Conservation (phyloP, 1,140 invertebrate species). For the Limonius californicus region DNA sequence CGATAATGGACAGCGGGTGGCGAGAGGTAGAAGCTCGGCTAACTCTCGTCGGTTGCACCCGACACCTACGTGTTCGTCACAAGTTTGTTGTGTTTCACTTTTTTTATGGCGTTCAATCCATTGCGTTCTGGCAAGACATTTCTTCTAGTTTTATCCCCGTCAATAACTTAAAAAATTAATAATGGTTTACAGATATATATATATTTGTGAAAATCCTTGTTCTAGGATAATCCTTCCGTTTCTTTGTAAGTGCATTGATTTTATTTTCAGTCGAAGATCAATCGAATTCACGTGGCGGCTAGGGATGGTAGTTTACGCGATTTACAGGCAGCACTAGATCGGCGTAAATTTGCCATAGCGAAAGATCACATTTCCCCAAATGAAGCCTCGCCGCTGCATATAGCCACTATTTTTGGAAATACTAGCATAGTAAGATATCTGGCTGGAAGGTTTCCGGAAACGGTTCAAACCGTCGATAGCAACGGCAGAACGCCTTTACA, state of each 20-base stretch:
- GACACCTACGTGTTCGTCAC: no score
- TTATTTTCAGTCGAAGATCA: slow-evolving; percentile 77
- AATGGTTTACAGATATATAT: no score
- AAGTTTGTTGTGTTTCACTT: no score
- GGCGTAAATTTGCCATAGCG: slow-evolving; percentile 86
- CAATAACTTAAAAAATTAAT: no score
- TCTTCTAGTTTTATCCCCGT: no score
- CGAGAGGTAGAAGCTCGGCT: no score
- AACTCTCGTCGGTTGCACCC: no score
- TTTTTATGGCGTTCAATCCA: no score
- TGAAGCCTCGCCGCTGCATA: slow-evolving; percentile 90
- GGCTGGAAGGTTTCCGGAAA: slow-evolving; percentile 79
- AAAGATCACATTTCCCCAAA: slow-evolving; percentile 74
- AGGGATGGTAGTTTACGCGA: slow-evolving; percentile 78
- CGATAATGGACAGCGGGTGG: no score
- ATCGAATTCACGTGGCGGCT: slow-evolving; percentile 81
- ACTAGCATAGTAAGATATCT: slow-evolving; percentile 62
- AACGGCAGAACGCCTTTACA: slow-evolving; percentile 86
- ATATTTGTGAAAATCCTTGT: no score
- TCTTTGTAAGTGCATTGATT: background rate
- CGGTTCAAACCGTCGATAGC: slow-evolving; percentile 67
- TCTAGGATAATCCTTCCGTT: no score
- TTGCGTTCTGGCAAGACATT: no score
- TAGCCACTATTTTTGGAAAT: slow-evolving; percentile 79
- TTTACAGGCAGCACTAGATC: slow-evolving; percentile 79